These are phyloP conservation scores for Microtus agrestis DNA, from an alignment of 2,797 vertebrate species.

Conservation along the genomic window DNA sequence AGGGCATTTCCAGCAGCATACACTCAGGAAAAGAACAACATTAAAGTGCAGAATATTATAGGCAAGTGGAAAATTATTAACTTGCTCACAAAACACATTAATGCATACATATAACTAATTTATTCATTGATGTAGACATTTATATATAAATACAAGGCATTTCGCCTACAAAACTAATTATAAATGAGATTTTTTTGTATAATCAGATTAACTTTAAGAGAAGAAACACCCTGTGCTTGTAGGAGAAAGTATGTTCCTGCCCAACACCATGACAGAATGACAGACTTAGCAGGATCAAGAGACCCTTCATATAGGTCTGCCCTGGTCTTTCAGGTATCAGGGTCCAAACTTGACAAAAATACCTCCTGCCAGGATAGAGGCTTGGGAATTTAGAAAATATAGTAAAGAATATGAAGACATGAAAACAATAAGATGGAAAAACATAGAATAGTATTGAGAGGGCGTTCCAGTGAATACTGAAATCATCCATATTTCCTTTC, in stretches of 20 bases:
- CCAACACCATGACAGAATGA: not conserved
- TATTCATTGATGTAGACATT: not conserved
- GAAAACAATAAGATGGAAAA: no score
- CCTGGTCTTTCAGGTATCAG: no score
- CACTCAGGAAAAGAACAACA: not conserved
- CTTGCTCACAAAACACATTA: not conserved
- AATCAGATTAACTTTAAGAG: not conserved
- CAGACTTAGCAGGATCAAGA: not conserved
- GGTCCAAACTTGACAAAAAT: no score
- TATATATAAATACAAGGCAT: not conserved
- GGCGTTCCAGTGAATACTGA: no score
- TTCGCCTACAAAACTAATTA: not conserved
- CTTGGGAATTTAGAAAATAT: no score
- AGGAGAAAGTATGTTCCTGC: not conserved
- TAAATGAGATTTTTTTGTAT: not conserved
- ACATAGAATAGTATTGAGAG: no score
- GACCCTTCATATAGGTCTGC: not conserved
- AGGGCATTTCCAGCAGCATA: not conserved
- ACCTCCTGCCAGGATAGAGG: no score
- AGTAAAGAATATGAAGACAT: no score
- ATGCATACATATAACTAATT: not conserved
- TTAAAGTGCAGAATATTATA: no score
- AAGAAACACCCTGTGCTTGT: not conserved
- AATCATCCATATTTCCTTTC: no score
- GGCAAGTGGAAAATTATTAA: not conserved